A percentile compares a stretch with the other conserved stretches of the same genome.
These are phyloP conservation scores for Trachymyrmex septentrionalis DNA, from an alignment of 1,140 invertebrate species.

Conservation along the genomic window DNA sequence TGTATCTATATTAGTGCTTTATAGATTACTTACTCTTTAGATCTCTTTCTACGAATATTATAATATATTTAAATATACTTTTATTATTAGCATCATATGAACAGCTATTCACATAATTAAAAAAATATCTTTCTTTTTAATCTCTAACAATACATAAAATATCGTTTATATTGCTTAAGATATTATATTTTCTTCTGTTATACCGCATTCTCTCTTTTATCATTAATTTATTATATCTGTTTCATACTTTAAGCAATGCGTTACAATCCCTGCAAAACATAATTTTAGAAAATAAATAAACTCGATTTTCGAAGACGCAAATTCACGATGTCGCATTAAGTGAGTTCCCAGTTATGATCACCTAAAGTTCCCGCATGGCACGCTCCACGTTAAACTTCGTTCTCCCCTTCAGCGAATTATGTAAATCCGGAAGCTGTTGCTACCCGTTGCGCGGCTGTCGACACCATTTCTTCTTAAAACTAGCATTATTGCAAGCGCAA, in stretches of 20 bases:
- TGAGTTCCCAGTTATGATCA: constrained; percentile 76
- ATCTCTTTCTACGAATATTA: background rate
- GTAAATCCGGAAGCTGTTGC: constrained; percentile 69
- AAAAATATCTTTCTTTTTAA: background rate
- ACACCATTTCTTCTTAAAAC: constrained; percentile 37
- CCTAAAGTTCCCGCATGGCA: constrained; percentile 69
- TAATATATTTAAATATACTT: background rate
- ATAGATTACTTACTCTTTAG: background rate
- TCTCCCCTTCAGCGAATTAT: constrained; percentile 71
- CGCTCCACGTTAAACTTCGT: constrained; percentile 67
- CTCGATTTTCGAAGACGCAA: constrained; percentile 55
- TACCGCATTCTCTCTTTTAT: background rate
- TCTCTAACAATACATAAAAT: background rate
- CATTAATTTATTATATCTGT: background rate
- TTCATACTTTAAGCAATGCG: constrained; percentile 44
- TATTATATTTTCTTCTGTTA: background rate
- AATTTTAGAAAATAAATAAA: constrained; percentile 70
- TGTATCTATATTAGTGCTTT: background rate
- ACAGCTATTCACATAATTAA: background rate
- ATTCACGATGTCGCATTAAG: constrained; percentile 69
- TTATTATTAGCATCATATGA: background rate
- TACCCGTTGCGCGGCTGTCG: constrained; percentile 41
- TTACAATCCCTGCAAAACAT: constrained; percentile 59
- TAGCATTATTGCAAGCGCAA: constrained; percentile 49
- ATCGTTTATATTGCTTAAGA: background rate